phyloP scores from a whole-genome alignment of 64 coral and sea anemone species.

The Hydrozoanthus tunicans region DNA sequence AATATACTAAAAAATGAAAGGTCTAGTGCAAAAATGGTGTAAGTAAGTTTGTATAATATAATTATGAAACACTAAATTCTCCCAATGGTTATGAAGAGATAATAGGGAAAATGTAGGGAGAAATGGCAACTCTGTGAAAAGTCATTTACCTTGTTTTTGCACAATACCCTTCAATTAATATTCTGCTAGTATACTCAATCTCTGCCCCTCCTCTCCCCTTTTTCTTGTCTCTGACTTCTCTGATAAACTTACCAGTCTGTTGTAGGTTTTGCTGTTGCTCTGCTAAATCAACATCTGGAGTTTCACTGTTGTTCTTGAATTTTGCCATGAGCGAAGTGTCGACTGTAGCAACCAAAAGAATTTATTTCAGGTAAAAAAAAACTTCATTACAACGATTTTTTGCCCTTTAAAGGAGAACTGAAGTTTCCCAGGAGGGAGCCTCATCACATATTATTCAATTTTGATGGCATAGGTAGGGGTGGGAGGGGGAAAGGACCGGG shows the following conservation, averaged over 20 bases:
- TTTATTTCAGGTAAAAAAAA: not conserved
- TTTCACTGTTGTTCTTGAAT: conserved; percentile 22
- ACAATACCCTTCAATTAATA: not conserved
- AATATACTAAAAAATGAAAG: too few relatives aligned
- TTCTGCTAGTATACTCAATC: not conserved
- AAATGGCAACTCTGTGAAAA: too few relatives aligned
- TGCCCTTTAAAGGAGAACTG: not conserved
- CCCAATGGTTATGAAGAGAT: too few relatives aligned
- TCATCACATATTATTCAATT: too few relatives aligned
- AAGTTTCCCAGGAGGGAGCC: too few relatives aligned
- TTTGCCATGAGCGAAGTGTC: conserved; percentile 46
- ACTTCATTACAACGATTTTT: not conserved
- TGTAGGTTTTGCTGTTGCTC: not conserved
- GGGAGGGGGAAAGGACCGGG: too few relatives aligned
- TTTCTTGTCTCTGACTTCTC: not conserved
- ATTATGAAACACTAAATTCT: too few relatives aligned
- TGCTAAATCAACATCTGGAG: not conserved
- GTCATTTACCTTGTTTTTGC: too few relatives aligned
- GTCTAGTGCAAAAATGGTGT: too few relatives aligned
- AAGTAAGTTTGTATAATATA: too few relatives aligned
- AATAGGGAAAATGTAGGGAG: too few relatives aligned
- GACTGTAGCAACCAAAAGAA: not conserved
- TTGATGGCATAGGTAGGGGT: too few relatives aligned
- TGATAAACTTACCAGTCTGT: conserved; percentile 8
- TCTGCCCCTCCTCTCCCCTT: not conserved